Conservation (phyloP, 2,888 invertebrate genomes). For the Pheosia tremula region DNA sequence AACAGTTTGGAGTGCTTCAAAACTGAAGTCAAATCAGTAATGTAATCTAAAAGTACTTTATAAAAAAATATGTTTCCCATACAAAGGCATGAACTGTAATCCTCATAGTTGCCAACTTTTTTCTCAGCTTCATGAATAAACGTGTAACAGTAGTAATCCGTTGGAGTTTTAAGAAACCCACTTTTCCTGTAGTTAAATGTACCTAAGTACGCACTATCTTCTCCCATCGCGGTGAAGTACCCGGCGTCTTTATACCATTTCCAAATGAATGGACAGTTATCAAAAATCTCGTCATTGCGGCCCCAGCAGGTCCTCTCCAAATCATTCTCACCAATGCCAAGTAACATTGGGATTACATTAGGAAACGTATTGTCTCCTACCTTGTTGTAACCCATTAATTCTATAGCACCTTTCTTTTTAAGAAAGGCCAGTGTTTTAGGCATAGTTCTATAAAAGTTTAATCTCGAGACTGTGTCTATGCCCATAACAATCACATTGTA, state of each 20-base stretch:
- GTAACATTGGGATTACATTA: constrained; percentile 92
- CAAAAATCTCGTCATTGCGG: constrained; percentile 85
- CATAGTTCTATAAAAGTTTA: constrained; percentile 94
- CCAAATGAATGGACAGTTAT: constrained; percentile 94
- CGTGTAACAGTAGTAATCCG: constrained; percentile 93
- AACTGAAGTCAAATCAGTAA: constrained; percentile 85
- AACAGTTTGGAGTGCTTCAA: constrained; percentile 87
- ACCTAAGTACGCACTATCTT: constrained; percentile 92
- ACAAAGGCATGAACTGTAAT: constrained; percentile 88
- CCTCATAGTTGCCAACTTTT: constrained; percentile 86
- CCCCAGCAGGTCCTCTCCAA: constrained; percentile 87
- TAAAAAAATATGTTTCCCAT: constrained; percentile 88
- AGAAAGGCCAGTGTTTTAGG: constrained; percentile 87
- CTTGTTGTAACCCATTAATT: constrained; percentile 95
- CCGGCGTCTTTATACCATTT: constrained; percentile 89
- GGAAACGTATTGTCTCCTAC: constrained; percentile 98
- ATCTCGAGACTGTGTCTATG: constrained; percentile 93
- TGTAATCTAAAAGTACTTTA: constrained; percentile 89
- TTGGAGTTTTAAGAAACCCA: constrained; percentile 92
- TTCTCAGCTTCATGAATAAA: constrained; percentile 88
- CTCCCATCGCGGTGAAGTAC: constrained; percentile 91
- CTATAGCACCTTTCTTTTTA: constrained; percentile 87
- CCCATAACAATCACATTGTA: constrained; percentile 92
- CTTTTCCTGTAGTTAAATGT: constrained; percentile 91
- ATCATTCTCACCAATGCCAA: constrained; percentile 88